Percentiles rank a stretch among this genome's conserved stretches.
Evolutionary conservation across 2,888 invertebrate genomes (phyloP).

Genomic region (Synanthedon myopaeformis): DNA sequence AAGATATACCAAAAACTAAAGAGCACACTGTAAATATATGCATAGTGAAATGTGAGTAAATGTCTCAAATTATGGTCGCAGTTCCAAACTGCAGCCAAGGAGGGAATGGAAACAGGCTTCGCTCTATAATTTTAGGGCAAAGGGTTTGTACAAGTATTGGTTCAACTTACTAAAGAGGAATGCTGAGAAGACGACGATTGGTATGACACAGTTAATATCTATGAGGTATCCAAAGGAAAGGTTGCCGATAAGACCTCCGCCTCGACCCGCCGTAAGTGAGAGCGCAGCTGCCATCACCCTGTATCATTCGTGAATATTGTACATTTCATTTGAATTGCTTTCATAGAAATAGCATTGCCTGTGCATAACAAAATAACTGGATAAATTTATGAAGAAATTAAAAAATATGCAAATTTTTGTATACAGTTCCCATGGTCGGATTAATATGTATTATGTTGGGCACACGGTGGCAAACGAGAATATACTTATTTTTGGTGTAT

Average conservation of each 20-base stretch:
- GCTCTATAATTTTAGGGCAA: too few relatives aligned
- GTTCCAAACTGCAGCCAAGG: too few relatives aligned
- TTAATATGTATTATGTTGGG: too few relatives aligned
- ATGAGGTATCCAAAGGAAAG: constrained; percentile 83
- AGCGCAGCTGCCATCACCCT: constrained; percentile 88
- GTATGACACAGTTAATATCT: constrained; percentile 82
- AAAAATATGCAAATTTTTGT: background rate
- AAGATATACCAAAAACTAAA: too few relatives aligned
- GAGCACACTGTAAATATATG: too few relatives aligned
- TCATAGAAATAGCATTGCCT: background rate
- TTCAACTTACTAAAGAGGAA: constrained; percentile 77
- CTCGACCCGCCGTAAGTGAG: constrained; percentile 81
- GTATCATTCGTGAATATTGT: constrained; percentile 12
- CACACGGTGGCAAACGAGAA: too few relatives aligned
- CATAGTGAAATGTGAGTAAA: too few relatives aligned
- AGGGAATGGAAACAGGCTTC: too few relatives aligned
- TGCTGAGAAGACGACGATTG: constrained; percentile 78
- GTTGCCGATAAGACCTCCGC: constrained; percentile 82
- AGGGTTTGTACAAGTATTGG: too few relatives aligned
- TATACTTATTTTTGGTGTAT: too few relatives aligned
- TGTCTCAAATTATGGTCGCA: too few relatives aligned
- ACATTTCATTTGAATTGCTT: background rate
- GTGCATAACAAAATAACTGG: too few relatives aligned
- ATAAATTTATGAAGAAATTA: background rate
- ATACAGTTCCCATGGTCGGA: background rate